Evolutionary conservation across 2,113 vertebrate genomes (phyloP), one percentile per base, ranked within the genome.

Genomic region (Sisor rabdophorus): DNA sequence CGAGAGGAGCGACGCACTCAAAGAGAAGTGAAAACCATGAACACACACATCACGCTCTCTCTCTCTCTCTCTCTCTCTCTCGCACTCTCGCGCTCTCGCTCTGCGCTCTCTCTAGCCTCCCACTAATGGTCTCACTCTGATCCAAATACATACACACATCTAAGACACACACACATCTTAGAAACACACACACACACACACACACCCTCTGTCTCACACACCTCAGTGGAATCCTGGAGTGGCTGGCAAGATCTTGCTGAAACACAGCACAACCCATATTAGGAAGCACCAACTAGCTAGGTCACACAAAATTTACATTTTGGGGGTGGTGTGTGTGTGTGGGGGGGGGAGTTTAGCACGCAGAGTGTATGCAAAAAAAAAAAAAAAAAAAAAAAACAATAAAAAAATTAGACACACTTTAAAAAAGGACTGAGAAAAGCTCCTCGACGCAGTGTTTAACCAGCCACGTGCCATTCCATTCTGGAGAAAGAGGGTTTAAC

Each of bases 251-350:
- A 85, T 83, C 89, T 84, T 81, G 56, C 56, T 91, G 91, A 93
- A 94, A 93, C 87, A 89, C 91, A 87, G 90, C 86, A 83, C 91
- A 87, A 86, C 75, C 94, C 95, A 93, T 94, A 96, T 93, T 94
- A 92, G 95, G 94, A 86, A 90, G 89, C 83, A 77, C 85, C 89
- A 83, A 92, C 89, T 90, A 92, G 90, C 91, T 91, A 93, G 93
- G 92, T 92, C 94, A 92, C 90, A 89, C 88, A 86, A 90, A 88
- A 94, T 94, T 93, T 92, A 93, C 89, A 94, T 92, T 89, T 73
- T 70, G 86, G 72, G 83, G 89, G 90, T 88, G 87, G 40, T 44
- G 40, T 44, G 40, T 44, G 40, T 44, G 32, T 36, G 32, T 36
- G 32, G 2, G 40, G 40, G 40, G 40, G 87, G 87, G 89, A 88